These are phyloP conservation scores for Oreochromis niloticus DNA, from an alignment of 2,113 vertebrate species.

Conservation along the genomic window DNA sequence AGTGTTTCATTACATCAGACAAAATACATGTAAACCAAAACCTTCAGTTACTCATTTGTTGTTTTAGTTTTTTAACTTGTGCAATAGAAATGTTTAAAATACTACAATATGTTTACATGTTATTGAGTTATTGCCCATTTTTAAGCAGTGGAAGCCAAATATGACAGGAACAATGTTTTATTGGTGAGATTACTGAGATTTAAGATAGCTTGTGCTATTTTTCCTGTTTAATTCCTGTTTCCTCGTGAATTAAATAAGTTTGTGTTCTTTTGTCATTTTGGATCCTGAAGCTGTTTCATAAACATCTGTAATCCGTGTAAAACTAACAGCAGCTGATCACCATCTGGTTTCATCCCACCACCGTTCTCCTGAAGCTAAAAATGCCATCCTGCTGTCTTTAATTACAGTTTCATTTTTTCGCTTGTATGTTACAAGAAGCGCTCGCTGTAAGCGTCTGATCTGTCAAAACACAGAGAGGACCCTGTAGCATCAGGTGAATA, in stretches of 20 bases:
- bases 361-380: background rate
- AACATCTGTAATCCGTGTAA: constrained; percentile 26
- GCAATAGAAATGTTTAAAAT: background rate
- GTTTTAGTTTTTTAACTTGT: background rate
- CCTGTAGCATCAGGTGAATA: constrained; percentile 6
- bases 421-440: background rate
- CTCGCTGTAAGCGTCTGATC: background rate
- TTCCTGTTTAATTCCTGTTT: background rate
- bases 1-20: background rate
- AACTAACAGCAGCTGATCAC: background rate
- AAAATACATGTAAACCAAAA: background rate
- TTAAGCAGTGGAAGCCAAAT: background rate
- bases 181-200: background rate
- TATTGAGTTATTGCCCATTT: background rate
- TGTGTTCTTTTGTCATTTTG: constrained; percentile 5
- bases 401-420: background rate
- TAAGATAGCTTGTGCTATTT: background rate
- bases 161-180: background rate
- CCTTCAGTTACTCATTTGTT: background rate
- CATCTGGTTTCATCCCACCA: constrained; percentile 16
- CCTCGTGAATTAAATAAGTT: background rate
- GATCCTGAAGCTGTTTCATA: background rate
- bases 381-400: background rate
- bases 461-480: background rate
- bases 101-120: background rate